Base-by-base conservation (phyloP, 2,113 vertebrate genomes). In the Thryonomys swinderianus region DNA sequence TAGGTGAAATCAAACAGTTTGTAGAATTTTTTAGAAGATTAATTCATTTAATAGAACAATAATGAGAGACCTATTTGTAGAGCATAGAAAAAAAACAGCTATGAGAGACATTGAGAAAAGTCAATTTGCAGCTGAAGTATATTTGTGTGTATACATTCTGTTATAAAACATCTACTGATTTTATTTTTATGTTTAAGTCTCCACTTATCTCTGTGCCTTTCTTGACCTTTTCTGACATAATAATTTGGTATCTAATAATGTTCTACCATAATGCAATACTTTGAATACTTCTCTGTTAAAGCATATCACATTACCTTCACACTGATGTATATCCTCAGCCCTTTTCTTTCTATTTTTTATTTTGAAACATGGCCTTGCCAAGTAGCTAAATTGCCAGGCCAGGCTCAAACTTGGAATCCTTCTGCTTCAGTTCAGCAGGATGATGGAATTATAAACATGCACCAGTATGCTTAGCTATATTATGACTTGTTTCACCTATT, bases 111-210 rank as follows among this genome's bases (percentile, higher is more conserved):
- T 30, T 78, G 48, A 25, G 40, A 23, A 94, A 69, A 88, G 16
- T 83, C 61, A 61, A 7, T 45, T 64, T 78, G 27, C 53, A 73
- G 59, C 16, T 59, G 20, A 76, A 34, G 32, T 91, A 66, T 34
- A 20, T 86, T 37, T 90, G 1, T 85, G 34, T 66, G 7, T 85
- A n/a, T 86, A 23, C 27, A 27, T 85, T 61, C 17, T 87, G 32
- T 82, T 84, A 53, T 0, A 83, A 51, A 92, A 53, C 17, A 23
- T 16, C 17, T 88, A 45, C 67, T 95, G 37, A 88, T 20, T 42
- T 95, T 91, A 40, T 69, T 69, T 95, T 88, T 79, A 89, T 23
- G 88, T 42, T 53, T 67, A 55, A 30, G 79, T n/a, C n/a, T 55
- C 25, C 53, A 17, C 32, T 95, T 45, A 30, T 37, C 40, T 53